phyloP scores from a whole-genome alignment of 2,888 invertebrate species.

The Molanna angustata region DNA sequence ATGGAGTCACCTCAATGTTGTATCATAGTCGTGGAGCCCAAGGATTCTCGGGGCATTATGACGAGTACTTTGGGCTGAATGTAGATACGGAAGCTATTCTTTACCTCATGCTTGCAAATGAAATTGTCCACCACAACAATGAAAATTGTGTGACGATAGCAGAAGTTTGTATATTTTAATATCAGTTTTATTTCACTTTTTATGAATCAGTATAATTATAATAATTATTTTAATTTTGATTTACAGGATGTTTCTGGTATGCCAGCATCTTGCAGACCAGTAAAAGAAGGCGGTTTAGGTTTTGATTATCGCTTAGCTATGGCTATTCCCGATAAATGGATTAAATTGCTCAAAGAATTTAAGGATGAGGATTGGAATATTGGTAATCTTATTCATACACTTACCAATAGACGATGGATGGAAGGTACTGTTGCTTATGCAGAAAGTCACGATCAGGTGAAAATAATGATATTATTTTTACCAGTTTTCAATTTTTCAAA shows the following conservation, averaged over 20 bases:
- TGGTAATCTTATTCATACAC: conserved; percentile 84
- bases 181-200: background rate
- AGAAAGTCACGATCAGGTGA: conserved; percentile 95
- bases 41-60: conserved; percentile 90
- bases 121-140: conserved; percentile 79
- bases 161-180: conserved; percentile 59
- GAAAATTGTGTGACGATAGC: conserved; percentile 87
- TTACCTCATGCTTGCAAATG: conserved; percentile 93
- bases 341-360: conserved; percentile 77
- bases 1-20: conserved; percentile 98
- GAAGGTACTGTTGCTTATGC: conserved; percentile 97
- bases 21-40: conserved; percentile 96
- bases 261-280: conserved; percentile 94
- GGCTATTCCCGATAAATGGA: conserved; percentile 99
- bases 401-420: conserved; percentile 92
- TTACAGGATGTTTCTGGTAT: conserved; percentile 94
- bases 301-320: conserved; percentile 98
- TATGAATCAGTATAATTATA: background rate
- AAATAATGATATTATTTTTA: background rate
- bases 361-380: conserved; percentile 95
- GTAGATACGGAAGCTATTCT: conserved; percentile 95
- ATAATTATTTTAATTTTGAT: background rate
- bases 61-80: conserved; percentile 95
- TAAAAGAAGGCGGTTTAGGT: conserved; percentile 89
- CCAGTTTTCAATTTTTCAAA: background rate